These are phyloP conservation scores for Nasonia oneida DNA, from an alignment of 2,888 invertebrate species.

Conservation along the genomic window DNA sequence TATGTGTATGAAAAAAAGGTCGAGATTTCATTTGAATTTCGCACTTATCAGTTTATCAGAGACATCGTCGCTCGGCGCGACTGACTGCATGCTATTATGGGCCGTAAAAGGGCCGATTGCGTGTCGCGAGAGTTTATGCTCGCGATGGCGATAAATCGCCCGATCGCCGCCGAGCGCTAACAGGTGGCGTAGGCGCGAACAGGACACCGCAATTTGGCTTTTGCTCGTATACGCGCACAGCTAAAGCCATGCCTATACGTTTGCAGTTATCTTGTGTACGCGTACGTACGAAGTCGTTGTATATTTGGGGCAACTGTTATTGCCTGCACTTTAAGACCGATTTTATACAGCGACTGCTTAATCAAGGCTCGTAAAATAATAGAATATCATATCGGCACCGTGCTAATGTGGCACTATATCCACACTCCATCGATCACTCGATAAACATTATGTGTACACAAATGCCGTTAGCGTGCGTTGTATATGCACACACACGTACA, in stretches of 20 bases:
- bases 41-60: conserved; percentile 61
- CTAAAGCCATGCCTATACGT: neutral
- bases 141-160: conserved; percentile 58
- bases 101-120: conserved; percentile 59
- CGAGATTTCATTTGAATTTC: conserved; percentile 55
- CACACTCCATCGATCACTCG: conserved; percentile 10
- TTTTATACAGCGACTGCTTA: neutral
- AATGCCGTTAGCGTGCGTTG: neutral
- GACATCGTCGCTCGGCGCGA: conserved; percentile 43
- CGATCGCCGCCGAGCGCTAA: conserved; percentile 45
- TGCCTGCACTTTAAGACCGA: no score
- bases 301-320: no score
- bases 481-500: neutral
- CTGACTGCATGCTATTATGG: conserved; percentile 56
- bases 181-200: conserved; percentile 67
- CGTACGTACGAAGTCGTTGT: neutral
- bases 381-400: neutral
- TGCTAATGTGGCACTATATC: conserved; percentile 22
- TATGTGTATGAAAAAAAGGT: conserved; percentile 2
- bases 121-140: conserved; percentile 53
- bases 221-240: neutral
- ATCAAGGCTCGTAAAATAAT: neutral
- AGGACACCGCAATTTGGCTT: conserved; percentile 42
- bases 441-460: neutral
- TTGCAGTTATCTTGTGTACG: neutral